Evolutionary conservation across 1,140 invertebrate species (phyloP), one percentile per base, ranked within the genome.

Genomic region (Drosophila equinoxialis): DNA sequence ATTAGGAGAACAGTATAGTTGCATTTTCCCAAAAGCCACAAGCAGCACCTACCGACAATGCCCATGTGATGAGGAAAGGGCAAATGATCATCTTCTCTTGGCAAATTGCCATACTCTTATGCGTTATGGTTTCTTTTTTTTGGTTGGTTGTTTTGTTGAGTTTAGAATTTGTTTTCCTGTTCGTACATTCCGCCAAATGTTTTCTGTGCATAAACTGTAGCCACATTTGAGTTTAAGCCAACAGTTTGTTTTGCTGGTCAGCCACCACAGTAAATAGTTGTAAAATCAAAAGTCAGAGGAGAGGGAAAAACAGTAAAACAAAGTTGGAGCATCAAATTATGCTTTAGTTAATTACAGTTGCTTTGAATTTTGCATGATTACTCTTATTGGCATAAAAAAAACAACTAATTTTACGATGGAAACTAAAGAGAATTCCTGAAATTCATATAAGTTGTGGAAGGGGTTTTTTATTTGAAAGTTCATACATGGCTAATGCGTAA

Each of bases 201-300:
- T 57, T 54, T 65, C 51, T 67, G 68, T 73, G 78, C 79, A 87
- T 87, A 87, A 87, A 87, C 89, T 87, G 83, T 89, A 83, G 80
- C 67, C 73, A 73, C 77, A 83, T 89, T 87, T 87, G 83, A 87
- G 68, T 87, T 89, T 83, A 80, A 77, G 83, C 83, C 83, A 87
- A 89, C 84, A 87, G 86, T 87, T 87, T 87, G 83, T 87, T 87
- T 62, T 83, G 65, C 77, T 80, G 83, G 83, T 80, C 77, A 83
- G 77, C 84, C 76, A 73, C 68, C 83, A 68, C 51, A 55, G 11
- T 39, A n/a, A 2, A 39, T 37, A 37, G 35, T 37, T 37, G 6
- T 6, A 45, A 14, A 45, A 14, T n/a, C 42, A 45, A 17, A 14
- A 14, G 23, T 26, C 23, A 26, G 23, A 26, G 3, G 14, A 14